A percentile compares a stretch with the other conserved stretches of the same genome.
Evolutionary conservation across 1,140 invertebrate species (phyloP).

Genomic region (Neelides sp.): DNA sequence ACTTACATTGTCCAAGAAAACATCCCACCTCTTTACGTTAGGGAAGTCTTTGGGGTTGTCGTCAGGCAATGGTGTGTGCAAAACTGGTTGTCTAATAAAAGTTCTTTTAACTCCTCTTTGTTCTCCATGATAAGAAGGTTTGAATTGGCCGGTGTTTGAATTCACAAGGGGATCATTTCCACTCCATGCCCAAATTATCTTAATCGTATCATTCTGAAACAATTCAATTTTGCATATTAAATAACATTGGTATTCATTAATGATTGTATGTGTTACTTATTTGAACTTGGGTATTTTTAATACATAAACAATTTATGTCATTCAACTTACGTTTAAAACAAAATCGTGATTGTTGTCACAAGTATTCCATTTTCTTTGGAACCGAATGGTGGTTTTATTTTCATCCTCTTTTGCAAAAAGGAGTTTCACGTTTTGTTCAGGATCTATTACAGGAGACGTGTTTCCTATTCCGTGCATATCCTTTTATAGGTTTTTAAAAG

Average conservation of each 20-base stretch:
- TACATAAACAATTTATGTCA: neutral
- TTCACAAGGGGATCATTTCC: constrained; percentile 46
- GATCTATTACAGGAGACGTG: constrained; percentile 51
- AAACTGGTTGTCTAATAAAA: constrained; percentile 37
- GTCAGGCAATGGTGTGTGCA: constrained; percentile 10
- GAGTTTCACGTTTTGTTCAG: constrained; percentile 59
- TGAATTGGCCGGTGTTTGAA: constrained; percentile 32
- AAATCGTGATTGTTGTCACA: constrained; percentile 62
- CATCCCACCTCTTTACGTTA: constrained; percentile 17
- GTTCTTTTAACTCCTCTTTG: constrained; percentile 50
- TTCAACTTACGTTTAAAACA: constrained; percentile 38
- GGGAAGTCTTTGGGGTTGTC: neutral
- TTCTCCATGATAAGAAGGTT: constrained; percentile 43
- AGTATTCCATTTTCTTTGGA: constrained; percentile 59
- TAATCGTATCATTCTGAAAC: constrained; percentile 56
- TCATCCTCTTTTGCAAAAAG: constrained; percentile 55
- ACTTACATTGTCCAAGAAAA: constrained; percentile 18
- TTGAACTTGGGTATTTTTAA: neutral
- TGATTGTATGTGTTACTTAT: neutral
- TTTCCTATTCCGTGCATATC: constrained; percentile 62
- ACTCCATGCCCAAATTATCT: constrained; percentile 61
- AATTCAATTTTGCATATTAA: neutral
- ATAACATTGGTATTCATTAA: neutral
- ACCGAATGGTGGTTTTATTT: constrained; percentile 61
- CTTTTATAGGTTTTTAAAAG: constrained; percentile 41